These are phyloP conservation scores for Thalassarche chlororhynchos DNA, from an alignment of 2,113 vertebrate species.

Conservation along the genomic window DNA sequence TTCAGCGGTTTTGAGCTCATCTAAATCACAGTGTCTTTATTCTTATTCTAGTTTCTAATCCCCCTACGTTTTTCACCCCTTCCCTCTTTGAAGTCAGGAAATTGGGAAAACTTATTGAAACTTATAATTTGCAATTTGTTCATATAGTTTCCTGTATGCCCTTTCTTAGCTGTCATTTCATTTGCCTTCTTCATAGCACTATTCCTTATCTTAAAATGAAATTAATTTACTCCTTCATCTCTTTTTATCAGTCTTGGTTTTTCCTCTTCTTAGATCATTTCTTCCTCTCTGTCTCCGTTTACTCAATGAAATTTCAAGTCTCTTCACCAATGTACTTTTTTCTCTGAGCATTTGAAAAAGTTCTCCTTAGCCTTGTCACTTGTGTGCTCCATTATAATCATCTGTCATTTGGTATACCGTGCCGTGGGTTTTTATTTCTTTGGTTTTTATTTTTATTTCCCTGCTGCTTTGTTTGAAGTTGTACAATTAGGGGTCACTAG, in stretches of 20 bases:
- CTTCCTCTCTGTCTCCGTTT: not conserved
- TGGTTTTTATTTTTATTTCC: not conserved
- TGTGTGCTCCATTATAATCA: not conserved
- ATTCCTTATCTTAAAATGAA: not conserved
- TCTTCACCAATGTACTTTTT: not conserved
- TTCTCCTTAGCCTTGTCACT: not conserved
- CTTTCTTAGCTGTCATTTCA: conserved; percentile 3
- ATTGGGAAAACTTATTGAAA: not conserved
- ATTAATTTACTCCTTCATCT: conserved; percentile 18
- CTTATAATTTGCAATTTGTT: conserved; percentile 13
- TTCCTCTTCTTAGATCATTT: not conserved
- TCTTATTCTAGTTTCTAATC: not conserved
- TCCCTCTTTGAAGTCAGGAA: not conserved
- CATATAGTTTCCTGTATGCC: not conserved
- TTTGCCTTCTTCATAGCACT: not conserved
- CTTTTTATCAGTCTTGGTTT: not conserved
- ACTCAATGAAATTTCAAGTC: not conserved
- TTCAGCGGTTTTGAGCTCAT: not conserved
- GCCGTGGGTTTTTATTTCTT: not conserved
- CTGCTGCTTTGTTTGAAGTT: not conserved
- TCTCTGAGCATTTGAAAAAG: not conserved
- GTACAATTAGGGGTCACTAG: not conserved
- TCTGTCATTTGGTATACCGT: not conserved
- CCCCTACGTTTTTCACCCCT: not conserved
- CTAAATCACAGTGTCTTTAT: not conserved